These are phyloP conservation scores for Agrotis puta DNA, from an alignment of 2,888 invertebrate species.

Conservation along the genomic window DNA sequence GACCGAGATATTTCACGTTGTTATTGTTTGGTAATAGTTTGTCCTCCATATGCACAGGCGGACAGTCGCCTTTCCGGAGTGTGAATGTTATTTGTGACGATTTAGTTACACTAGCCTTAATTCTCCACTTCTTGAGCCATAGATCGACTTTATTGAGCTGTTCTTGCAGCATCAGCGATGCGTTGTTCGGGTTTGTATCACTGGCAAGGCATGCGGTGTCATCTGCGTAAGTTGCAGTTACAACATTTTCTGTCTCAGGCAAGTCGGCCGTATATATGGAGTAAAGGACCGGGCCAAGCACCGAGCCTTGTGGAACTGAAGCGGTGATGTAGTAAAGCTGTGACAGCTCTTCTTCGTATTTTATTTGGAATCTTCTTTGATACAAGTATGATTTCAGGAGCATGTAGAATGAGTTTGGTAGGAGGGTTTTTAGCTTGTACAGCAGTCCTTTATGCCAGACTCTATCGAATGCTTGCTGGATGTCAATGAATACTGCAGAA, in stretches of 20 bases:
- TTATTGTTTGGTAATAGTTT: too few relatives aligned
- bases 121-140: neutral
- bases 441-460: neutral
- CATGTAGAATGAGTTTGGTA: neutral
- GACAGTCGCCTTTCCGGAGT: neutral
- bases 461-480: slow-evolving; percentile 1
- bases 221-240: neutral
- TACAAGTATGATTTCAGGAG: neutral
- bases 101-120: neutral
- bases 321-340: neutral
- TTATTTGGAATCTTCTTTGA: neutral
- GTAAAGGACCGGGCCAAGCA: neutral
- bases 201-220: neutral
- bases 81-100: neutral
- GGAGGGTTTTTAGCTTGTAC: neutral
- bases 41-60: too few relatives aligned
- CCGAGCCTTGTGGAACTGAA: slow-evolving; percentile 1
- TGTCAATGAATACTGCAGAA: neutral
- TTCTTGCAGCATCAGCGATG: slow-evolving; percentile 1
- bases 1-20: too few relatives aligned
- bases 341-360: neutral
- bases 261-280: neutral
- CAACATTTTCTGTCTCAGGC: neutral
- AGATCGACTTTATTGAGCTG: neutral
- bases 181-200: slow-evolving; percentile 1